These are phyloP conservation scores for Scaptodrosophila latifasciaeformis DNA, from an alignment of 2,888 invertebrate genomes.

Conservation along the genomic window DNA sequence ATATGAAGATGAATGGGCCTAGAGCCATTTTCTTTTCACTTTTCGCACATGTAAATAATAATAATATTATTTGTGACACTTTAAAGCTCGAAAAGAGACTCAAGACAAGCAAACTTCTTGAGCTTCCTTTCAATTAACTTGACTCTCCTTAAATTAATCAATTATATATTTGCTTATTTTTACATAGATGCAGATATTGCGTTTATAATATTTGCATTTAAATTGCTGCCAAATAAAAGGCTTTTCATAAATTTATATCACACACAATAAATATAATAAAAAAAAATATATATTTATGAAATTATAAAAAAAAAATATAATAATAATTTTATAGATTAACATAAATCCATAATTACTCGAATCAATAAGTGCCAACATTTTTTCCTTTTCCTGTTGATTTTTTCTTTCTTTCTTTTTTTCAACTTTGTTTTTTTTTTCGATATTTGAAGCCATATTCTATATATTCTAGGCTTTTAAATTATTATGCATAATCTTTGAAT, in stretches of 20 bases:
- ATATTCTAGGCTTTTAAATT: neutral
- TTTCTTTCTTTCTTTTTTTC: neutral
- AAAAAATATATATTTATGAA: neutral
- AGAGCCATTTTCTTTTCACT: too few relatives aligned
- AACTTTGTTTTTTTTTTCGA: neutral
- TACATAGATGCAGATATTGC: too few relatives aligned
- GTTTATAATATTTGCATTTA: slow-evolving; percentile 17
- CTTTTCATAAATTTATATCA: slow-evolving; percentile 63
- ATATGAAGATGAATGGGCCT: too few relatives aligned
- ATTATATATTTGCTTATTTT: slow-evolving; percentile 22
- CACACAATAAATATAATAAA: slow-evolving; percentile 61
- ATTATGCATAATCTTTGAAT: neutral
- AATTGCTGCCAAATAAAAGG: slow-evolving; percentile 48
- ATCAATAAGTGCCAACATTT: neutral
- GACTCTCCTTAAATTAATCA: slow-evolving; percentile 26
- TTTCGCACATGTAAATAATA: too few relatives aligned
- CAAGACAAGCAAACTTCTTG: too few relatives aligned
- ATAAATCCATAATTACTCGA: too few relatives aligned
- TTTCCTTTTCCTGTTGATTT: neutral
- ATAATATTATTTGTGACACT: too few relatives aligned
- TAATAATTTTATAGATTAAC: too few relatives aligned
- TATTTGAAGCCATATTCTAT: neutral
- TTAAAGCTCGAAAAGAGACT: too few relatives aligned
- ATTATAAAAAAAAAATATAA: too few relatives aligned
- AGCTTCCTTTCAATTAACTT: slow-evolving; percentile 7